Evolutionary conservation across 2,888 invertebrate genomes (phyloP).

Genomic region (Endomychus coccineus): DNA sequence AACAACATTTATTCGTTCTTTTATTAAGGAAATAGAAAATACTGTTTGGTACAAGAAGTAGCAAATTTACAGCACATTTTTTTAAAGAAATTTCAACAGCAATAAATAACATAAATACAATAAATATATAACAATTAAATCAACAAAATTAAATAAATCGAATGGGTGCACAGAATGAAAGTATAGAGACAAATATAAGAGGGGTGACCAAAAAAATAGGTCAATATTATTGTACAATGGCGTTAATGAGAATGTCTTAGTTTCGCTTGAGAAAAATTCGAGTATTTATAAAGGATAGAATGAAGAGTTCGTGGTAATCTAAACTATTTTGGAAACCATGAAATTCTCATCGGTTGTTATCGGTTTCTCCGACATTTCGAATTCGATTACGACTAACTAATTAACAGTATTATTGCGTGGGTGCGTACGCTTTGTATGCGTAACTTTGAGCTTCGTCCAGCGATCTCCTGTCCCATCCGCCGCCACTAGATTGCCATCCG

Average conservation of each 20-base stretch:
- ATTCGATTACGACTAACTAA: conserved; percentile 14
- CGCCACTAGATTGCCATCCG: conserved; percentile 42
- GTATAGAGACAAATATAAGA: conserved; percentile 10
- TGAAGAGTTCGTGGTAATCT: too few relatives aligned
- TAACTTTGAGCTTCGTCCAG: conserved; percentile 55
- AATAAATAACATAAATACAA: conserved; percentile 16
- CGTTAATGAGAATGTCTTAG: conserved; percentile 10
- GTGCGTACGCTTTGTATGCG: conserved; percentile 62
- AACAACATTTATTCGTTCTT: too few relatives aligned
- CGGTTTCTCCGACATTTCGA: conserved; percentile 2
- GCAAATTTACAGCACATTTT: neutral
- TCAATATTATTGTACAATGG: conserved; percentile 29
- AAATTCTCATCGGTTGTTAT: too few relatives aligned
- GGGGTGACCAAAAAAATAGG: conserved; percentile 29
- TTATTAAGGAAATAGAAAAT: too few relatives aligned
- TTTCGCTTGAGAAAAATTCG: too few relatives aligned
- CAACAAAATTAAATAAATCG: conserved; percentile 1
- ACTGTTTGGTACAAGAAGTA: too few relatives aligned
- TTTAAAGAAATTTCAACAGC: conserved; percentile 1
- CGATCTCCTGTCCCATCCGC: conserved; percentile 66
- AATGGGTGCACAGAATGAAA: neutral
- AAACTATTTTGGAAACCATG: too few relatives aligned
- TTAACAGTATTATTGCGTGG: conserved; percentile 32
- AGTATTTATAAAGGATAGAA: too few relatives aligned
- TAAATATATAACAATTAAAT: conserved; percentile 12